A percentile compares a stretch with the other conserved stretches of the same genome.
Conservation (phyloP, 2,888 invertebrate genomes). For the Hirtodrosophila confusa region DNA sequence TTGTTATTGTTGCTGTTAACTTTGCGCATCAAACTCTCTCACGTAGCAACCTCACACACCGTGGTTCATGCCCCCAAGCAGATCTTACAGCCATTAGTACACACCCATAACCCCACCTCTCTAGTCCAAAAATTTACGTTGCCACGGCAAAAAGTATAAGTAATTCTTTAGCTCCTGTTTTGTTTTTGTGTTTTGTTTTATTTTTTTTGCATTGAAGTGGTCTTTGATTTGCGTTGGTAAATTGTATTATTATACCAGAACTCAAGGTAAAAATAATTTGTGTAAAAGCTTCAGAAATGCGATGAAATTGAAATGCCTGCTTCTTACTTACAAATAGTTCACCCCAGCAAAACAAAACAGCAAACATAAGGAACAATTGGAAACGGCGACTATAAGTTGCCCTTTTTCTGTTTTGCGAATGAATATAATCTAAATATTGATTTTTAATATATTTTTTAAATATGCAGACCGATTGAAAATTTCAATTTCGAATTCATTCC, state of each 20-base stretch:
- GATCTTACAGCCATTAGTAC: constrained; percentile 4
- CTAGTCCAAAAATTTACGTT: constrained; percentile 19
- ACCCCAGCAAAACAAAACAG: constrained; percentile 25
- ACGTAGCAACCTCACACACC: constrained; percentile 9
- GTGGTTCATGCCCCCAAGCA: background rate
- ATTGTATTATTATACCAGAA: constrained; percentile 58
- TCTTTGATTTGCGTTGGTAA: constrained; percentile 64
- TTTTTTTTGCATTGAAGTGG: constrained; percentile 51
- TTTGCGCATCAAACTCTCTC: constrained; percentile 1
- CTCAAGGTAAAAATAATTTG: constrained; percentile 70
- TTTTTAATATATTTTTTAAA: too few relatives aligned
- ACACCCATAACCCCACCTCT: background rate
- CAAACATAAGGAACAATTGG: too few relatives aligned
- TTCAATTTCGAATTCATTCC: too few relatives aligned
- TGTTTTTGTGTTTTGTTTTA: constrained; percentile 8
- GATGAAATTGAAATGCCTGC: constrained; percentile 7
- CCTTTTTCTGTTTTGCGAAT: constrained; percentile 1
- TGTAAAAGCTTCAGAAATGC: constrained; percentile 57
- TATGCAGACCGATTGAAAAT: too few relatives aligned
- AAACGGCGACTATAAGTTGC: constrained; percentile 3
- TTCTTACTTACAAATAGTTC: constrained; percentile 42
- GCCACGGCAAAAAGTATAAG: constrained; percentile 29
- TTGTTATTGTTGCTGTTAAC: constrained; percentile 22
- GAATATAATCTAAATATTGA: too few relatives aligned
- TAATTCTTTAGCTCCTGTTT: constrained; percentile 29